Evolutionary conservation across 2,797 vertebrate genomes (phyloP).

Genomic region (Gymnothorax javanicus): DNA sequence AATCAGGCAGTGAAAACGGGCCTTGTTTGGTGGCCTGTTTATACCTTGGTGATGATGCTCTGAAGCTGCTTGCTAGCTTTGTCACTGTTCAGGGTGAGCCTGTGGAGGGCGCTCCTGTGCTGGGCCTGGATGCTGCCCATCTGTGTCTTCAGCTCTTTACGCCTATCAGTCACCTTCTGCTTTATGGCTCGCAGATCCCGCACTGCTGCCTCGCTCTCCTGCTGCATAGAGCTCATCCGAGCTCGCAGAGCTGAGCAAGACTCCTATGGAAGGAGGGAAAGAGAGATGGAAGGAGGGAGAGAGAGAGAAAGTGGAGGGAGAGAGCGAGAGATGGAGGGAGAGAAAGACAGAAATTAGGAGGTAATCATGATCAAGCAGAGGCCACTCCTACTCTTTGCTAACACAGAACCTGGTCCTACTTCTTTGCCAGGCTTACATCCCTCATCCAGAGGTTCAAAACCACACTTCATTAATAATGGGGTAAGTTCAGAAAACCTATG

Average conservation of each 20-base stretch:
- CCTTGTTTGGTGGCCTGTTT: neutral
- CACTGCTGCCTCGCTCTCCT: conserved; percentile 57
- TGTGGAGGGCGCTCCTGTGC: conserved; percentile 59
- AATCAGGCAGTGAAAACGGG: neutral
- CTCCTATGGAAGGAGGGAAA: conserved; percentile 59
- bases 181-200: conserved; percentile 51
- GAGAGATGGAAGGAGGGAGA: no score
- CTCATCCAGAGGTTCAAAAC: no score
- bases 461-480: no score
- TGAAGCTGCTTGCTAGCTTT: conserved; percentile 17
- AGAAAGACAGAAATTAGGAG: neutral
- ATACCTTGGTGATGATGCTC: conserved; percentile 23
- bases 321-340: neutral
- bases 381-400: no score
- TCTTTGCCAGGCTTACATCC: no score
- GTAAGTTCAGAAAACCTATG: no score
- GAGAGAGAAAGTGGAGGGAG: no score
- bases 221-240: conserved; percentile 56
- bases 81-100: conserved; percentile 45
- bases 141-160: conserved; percentile 63
- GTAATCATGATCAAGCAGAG: neutral
- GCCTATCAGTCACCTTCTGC: conserved; percentile 55
- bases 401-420: no score
- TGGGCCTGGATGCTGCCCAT: conserved; percentile 51
- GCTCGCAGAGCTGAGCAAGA: conserved; percentile 56